A percentile compares a stretch with the other conserved stretches of the same genome.
phyloP scores from a whole-genome alignment of 2,113 vertebrate species.

The Turnix velox region DNA sequence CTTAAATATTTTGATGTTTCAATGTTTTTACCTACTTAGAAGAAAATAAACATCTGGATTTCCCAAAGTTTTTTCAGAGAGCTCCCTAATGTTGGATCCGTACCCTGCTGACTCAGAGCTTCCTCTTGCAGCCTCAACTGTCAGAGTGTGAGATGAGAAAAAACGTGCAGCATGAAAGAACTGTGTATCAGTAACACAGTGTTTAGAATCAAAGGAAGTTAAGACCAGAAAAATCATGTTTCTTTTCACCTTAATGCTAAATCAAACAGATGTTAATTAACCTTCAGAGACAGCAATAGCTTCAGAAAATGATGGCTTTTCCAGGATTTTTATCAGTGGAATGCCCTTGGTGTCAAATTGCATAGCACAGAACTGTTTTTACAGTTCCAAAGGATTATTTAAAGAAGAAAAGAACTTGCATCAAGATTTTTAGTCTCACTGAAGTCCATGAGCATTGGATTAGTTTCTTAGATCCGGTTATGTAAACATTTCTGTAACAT shows the following conservation, averaged over 20 bases:
- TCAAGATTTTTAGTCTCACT: constrained; percentile 18
- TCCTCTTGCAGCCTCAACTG: not conserved
- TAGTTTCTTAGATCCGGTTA: constrained; percentile 25
- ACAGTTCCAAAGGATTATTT: constrained; percentile 8
- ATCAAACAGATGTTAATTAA: not conserved
- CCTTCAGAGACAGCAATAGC: not conserved
- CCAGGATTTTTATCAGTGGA: not conserved
- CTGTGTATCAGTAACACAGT: not conserved
- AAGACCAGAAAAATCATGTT: not conserved
- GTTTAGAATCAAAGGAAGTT: not conserved
- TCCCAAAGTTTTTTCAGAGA: not conserved
- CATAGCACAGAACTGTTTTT: not conserved
- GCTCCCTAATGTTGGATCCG: not conserved
- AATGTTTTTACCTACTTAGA: not conserved
- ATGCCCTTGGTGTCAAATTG: not conserved
- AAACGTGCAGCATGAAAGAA: not conserved
- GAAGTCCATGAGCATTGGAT: constrained; percentile 1
- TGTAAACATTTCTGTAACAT: constrained; percentile 32
- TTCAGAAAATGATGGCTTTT: not conserved
- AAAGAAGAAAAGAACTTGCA: not conserved
- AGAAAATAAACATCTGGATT: not conserved
- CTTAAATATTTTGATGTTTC: not conserved
- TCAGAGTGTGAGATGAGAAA: not conserved
- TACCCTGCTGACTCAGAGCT: not conserved
- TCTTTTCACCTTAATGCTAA: not conserved